Conservation (phyloP, 2,888 invertebrate genomes). For the Agriopis marginaria region DNA sequence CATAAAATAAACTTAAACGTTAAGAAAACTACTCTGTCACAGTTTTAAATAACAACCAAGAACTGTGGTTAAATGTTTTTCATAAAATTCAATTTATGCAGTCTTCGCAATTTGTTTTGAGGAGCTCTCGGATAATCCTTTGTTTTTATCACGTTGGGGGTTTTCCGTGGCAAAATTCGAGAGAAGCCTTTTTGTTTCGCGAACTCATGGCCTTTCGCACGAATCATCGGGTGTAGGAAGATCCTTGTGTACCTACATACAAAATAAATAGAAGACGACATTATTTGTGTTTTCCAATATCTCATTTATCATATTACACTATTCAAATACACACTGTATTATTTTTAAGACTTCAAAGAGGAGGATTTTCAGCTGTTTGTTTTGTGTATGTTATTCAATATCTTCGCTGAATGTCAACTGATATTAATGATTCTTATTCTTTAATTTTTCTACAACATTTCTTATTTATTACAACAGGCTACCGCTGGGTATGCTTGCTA, state of each 20-base stretch:
- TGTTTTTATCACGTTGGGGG: conserved; percentile 31
- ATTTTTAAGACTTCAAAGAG: not conserved
- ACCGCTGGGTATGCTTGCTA: too few species aligned
- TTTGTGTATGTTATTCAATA: too few species aligned
- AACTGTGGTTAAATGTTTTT: conserved; percentile 3
- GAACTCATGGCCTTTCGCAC: conserved; percentile 6
- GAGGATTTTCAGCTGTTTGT: too few species aligned
- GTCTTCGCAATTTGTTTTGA: conserved; percentile 26
- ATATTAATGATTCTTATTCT: too few species aligned
- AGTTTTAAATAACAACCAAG: not conserved
- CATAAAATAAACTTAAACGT: not conserved
- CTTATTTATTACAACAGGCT: too few species aligned
- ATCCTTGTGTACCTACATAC: not conserved
- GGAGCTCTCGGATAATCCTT: conserved; percentile 33
- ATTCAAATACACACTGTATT: conserved; percentile 1
- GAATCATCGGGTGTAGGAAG: conserved; percentile 1
- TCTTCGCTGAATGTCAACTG: too few species aligned
- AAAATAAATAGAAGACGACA: conserved; percentile 4
- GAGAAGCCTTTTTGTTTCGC: conserved; percentile 10
- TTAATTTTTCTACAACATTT: too few species aligned
- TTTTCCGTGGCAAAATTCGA: conserved; percentile 10
- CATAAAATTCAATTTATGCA: conserved; percentile 13
- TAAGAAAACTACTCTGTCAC: not conserved
- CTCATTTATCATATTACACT: not conserved
- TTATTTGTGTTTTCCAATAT: conserved; percentile 1